Evolutionary conservation across 37 sponge, comb jelly and placozoan species (phyloP).

Genomic region (Mnemiopsis leidyi): DNA sequence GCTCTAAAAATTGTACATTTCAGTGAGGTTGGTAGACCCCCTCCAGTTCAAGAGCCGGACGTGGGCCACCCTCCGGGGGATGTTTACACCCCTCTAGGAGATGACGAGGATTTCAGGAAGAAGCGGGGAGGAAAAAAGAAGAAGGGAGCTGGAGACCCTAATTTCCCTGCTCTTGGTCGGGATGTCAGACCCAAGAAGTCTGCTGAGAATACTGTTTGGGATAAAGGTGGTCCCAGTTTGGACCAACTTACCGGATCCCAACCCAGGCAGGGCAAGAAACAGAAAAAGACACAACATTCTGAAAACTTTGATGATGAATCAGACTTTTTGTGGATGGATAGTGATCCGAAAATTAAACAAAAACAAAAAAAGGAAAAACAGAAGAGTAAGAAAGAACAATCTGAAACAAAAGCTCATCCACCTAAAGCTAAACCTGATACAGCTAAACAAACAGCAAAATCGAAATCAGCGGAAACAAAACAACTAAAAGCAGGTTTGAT

Average conservation of each 20-base stretch:
- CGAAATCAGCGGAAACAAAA: neutral
- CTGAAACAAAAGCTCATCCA: neutral
- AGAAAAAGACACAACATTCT: neutral
- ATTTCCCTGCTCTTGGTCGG: neutral
- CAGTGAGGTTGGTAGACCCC: neutral
- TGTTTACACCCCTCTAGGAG: neutral
- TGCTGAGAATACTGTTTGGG: neutral
- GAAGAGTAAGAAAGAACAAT: neutral
- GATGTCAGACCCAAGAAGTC: neutral
- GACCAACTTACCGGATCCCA: neutral
- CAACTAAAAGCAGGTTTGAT: neutral
- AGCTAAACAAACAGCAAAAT: neutral
- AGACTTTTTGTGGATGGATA: neutral
- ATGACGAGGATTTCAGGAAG: neutral
- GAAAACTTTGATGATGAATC: neutral
- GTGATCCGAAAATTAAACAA: no score
- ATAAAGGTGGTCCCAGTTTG: neutral
- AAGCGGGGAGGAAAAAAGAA: neutral
- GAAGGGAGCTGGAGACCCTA: neutral
- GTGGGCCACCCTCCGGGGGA: conserved; percentile 6
- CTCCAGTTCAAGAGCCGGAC: conserved; percentile 16
- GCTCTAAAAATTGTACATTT: neutral
- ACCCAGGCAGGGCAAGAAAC: neutral
- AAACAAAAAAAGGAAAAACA: neutral
- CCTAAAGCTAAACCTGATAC: neutral